Conservation (phyloP, 1,140 invertebrate species). For the Zophobas morio region DNA sequence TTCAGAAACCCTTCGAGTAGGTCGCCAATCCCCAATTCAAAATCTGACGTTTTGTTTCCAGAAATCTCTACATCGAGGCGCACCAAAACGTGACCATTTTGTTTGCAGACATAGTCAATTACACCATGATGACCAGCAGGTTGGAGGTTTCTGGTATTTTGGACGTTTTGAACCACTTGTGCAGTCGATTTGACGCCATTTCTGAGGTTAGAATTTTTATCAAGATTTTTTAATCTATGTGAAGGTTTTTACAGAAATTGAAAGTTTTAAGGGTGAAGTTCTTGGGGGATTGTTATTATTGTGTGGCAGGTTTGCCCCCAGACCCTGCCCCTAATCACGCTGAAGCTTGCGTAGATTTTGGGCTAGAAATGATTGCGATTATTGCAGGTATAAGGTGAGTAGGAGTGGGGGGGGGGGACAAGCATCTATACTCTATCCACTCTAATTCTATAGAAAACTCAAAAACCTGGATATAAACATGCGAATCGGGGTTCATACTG, state of each 20-base stretch:
- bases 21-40: constrained; percentile 59
- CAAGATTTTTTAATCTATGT: constrained; percentile 5
- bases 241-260: constrained; percentile 69
- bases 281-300: constrained; percentile 94
- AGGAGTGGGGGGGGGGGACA: neutral
- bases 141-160: constrained; percentile 86
- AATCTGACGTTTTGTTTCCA: constrained; percentile 73
- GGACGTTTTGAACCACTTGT: constrained; percentile 93
- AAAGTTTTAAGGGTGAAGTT: constrained; percentile 91
- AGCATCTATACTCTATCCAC: neutral
- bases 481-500: constrained; percentile 96
- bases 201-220: constrained; percentile 77
- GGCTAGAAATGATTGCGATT: constrained; percentile 92
- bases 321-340: constrained; percentile 81
- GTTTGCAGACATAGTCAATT: constrained; percentile 97
- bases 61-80: constrained; percentile 88
- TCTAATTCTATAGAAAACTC: neutral
- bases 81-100: constrained; percentile 93
- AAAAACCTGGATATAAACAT: constrained; percentile 90
- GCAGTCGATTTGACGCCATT: constrained; percentile 94
- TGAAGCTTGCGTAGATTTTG: constrained; percentile 90
- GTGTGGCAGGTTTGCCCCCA: constrained; percentile 90
- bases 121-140: constrained; percentile 89
- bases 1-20: constrained; percentile 54
- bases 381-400: constrained; percentile 82